Conservation (phyloP, 2,113 vertebrate species). For the Anoplopoma fimbria region DNA sequence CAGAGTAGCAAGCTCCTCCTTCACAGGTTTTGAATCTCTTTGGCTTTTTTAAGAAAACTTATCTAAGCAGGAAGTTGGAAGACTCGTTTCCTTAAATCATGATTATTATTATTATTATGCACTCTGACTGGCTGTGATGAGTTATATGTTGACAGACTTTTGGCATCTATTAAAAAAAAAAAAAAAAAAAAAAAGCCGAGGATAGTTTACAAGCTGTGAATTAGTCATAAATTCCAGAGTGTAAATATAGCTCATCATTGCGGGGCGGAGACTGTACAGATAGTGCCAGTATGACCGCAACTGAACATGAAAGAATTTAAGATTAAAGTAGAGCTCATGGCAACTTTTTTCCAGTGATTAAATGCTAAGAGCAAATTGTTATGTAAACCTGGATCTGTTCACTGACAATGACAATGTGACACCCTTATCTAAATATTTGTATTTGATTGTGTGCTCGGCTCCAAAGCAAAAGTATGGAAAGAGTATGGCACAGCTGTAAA, state of each 20-base stretch:
- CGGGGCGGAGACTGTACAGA: background rate
- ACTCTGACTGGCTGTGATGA: slow-evolving; percentile 14
- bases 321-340: slow-evolving; percentile 33
- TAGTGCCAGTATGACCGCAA: slow-evolving; percentile 22
- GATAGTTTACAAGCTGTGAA: slow-evolving; percentile 29
- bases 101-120: background rate
- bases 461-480: background rate
- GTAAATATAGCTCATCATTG: slow-evolving; percentile 45
- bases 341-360: slow-evolving; percentile 25
- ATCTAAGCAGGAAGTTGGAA: slow-evolving; percentile 23
- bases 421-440: background rate
- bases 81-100: slow-evolving; percentile 24
- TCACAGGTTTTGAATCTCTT: slow-evolving; percentile 29
- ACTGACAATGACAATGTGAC: slow-evolving; percentile 21
- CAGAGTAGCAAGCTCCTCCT: slow-evolving; percentile 28
- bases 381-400: slow-evolving; percentile 15
- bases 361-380: slow-evolving; percentile 28
- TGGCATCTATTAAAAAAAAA: background rate
- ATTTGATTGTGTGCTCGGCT: background rate
- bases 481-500: background rate
- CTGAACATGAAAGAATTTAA: slow-evolving; percentile 28
- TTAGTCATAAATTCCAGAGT: slow-evolving; percentile 31
- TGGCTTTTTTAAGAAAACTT: slow-evolving; percentile 15
- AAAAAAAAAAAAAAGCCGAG: background rate
- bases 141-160: slow-evolving; percentile 15